Evolutionary conservation across 30 jellyfish, hydroid and myxozoan genomes (phyloP).

Genomic region (Catostylus mosaicus): DNA sequence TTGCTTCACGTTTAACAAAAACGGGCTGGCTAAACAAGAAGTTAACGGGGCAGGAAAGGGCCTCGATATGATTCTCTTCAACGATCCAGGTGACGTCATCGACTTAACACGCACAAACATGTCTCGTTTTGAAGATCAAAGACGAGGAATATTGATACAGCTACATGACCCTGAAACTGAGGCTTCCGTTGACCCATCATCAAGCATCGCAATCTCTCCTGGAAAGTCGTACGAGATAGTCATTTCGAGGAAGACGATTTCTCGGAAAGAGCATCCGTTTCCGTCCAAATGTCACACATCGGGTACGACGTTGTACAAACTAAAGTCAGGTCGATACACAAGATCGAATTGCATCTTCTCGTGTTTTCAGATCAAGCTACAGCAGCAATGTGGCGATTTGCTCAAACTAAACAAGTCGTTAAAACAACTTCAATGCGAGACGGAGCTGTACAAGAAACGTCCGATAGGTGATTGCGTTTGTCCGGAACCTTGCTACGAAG

Average conservation of each 20-base stretch:
- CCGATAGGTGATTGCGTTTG: conserved; percentile 44
- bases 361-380: conserved; percentile 27
- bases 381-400: conserved; percentile 6
- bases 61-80: conserved; percentile 30
- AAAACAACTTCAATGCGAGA: conserved; percentile 9
- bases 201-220: conserved; percentile 25
- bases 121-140: conserved; percentile 43
- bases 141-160: conserved; percentile 19
- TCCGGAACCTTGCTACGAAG: conserved; percentile 50
- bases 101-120: not conserved
- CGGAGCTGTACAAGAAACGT: not conserved
- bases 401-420: not conserved
- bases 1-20: conserved; percentile 41
- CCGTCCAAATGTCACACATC: conserved; percentile 55
- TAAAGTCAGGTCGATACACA: conserved; percentile 28
- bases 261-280: conserved; percentile 39
- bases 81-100: conserved; percentile 22
- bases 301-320: conserved; percentile 36
- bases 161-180: conserved; percentile 44
- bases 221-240: conserved; percentile 33
- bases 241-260: not conserved
- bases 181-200: not conserved
- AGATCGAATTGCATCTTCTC: conserved; percentile 18
- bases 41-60: conserved; percentile 32
- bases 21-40: conserved; percentile 15